phyloP scores from a whole-genome alignment of 1,140 invertebrate species.

The Zaprionus africanus region DNA sequence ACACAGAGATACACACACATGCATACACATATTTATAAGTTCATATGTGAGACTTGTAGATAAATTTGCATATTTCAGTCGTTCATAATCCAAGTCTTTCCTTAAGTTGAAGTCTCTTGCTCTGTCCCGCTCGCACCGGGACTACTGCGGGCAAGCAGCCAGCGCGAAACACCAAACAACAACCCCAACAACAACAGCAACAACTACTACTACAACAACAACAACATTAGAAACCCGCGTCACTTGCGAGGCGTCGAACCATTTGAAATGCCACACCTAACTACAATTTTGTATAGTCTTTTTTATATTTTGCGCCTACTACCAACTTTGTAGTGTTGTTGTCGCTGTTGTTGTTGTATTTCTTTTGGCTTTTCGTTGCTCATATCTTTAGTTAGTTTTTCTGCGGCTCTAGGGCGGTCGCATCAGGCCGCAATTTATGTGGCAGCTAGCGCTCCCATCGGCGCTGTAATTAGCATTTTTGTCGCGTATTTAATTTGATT shows the following conservation, averaged over 20 bases:
- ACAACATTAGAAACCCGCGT: slow-evolving; percentile 48
- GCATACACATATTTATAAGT: slow-evolving; percentile 62
- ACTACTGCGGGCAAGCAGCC: slow-evolving; percentile 58
- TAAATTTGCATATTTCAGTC: slow-evolving; percentile 80
- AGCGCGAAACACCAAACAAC: slow-evolving; percentile 33
- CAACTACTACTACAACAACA: neutral
- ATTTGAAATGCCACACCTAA: slow-evolving; percentile 82
- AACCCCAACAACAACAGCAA: slow-evolving; percentile 35
- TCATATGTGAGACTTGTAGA: slow-evolving; percentile 76
- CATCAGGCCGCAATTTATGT: slow-evolving; percentile 46
- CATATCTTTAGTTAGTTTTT: slow-evolving; percentile 45
- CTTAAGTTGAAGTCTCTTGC: slow-evolving; percentile 67
- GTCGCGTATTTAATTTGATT: slow-evolving; percentile 81
- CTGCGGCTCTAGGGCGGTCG: slow-evolving; percentile 22
- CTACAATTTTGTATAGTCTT: slow-evolving; percentile 62
- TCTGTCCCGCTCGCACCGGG: slow-evolving; percentile 27
- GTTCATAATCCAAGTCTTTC: slow-evolving; percentile 81
- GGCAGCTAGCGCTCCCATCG: slow-evolving; percentile 33
- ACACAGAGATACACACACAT: slow-evolving; percentile 20
- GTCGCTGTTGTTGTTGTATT: slow-evolving; percentile 14
- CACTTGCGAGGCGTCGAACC: slow-evolving; percentile 78
- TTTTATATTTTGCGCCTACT: slow-evolving; percentile 68
- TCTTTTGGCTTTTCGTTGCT: slow-evolving; percentile 12
- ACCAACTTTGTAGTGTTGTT: slow-evolving; percentile 59
- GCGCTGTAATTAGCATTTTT: slow-evolving; percentile 73